These are phyloP conservation scores for Sebastes minor DNA, from an alignment of 2,797 vertebrate genomes.

Conservation along the genomic window DNA sequence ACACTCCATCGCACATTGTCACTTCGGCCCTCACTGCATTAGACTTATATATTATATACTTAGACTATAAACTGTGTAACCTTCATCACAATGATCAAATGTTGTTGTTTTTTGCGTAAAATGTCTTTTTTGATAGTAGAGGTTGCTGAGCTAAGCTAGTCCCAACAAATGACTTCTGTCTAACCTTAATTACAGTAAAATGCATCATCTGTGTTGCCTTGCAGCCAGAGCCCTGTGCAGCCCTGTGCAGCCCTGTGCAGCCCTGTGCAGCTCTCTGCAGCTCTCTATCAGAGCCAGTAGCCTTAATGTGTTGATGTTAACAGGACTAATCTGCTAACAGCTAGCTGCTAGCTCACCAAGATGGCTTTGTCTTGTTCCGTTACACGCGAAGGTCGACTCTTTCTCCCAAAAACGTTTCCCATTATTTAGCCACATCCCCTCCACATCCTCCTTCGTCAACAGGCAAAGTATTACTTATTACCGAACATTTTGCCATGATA, in stretches of 20 bases:
- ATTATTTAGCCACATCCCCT: slow-evolving; percentile 84
- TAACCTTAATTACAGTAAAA: background rate
- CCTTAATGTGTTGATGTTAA: background rate
- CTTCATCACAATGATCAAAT: too few species aligned
- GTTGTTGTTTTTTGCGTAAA: too few species aligned
- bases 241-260: background rate
- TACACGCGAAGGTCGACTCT: slow-evolving; percentile 87
- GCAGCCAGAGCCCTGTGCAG: background rate
- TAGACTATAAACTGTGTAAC: too few species aligned
- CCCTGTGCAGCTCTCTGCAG: too few species aligned
- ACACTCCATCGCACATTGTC: too few species aligned
- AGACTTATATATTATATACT: too few species aligned
- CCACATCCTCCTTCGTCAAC: slow-evolving; percentile 45
- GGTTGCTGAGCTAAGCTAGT: background rate
- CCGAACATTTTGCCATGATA: slow-evolving; percentile 18
- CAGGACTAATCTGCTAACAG: slow-evolving; percentile 40
- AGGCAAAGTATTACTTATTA: slow-evolving; percentile 6
- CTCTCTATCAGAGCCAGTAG: background rate
- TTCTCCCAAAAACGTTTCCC: slow-evolving; percentile 92
- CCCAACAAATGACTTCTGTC: background rate
- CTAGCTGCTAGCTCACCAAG: slow-evolving; percentile 85
- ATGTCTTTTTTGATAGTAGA: too few species aligned
- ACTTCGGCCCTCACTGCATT: too few species aligned
- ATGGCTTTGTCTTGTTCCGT: slow-evolving; percentile 92
- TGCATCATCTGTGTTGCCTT: background rate